Evolutionary conservation across 2,797 vertebrate genomes (phyloP).

Genomic region (Syncerus caffer): DNA sequence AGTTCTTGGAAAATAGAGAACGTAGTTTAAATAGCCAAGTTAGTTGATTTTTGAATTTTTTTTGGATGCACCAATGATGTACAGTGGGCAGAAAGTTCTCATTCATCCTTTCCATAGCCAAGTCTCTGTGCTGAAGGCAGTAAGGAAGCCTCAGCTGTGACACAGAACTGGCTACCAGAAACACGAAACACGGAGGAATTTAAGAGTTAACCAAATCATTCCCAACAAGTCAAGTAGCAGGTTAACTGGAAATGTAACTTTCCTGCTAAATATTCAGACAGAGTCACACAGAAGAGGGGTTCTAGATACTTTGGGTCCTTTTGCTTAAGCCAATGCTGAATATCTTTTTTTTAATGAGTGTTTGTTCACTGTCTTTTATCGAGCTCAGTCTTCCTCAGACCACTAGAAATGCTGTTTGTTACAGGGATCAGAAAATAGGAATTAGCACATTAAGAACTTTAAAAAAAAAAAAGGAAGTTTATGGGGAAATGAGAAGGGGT

Average conservation of each 20-base stretch:
- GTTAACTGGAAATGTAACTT: neutral
- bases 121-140: neutral
- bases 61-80: neutral
- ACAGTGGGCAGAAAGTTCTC: neutral
- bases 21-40: slow-evolving; percentile 20
- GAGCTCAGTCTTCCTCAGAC: neutral
- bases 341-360: neutral
- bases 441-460: neutral
- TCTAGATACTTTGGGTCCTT: neutral
- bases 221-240: neutral
- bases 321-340: neutral
- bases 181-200: neutral
- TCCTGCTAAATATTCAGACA: neutral
- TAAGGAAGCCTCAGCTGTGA: neutral
- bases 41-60: neutral
- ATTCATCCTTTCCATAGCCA: neutral
- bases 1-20: neutral
- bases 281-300: neutral
- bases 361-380: neutral
- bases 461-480: neutral
- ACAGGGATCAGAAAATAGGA: neutral
- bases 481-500: neutral
- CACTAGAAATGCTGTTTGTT: neutral
- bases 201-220: neutral
- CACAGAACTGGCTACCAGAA: neutral